These are phyloP conservation scores for Polypedilum vanderplanki DNA, from an alignment of 1,140 invertebrate genomes.

Conservation along the genomic window DNA sequence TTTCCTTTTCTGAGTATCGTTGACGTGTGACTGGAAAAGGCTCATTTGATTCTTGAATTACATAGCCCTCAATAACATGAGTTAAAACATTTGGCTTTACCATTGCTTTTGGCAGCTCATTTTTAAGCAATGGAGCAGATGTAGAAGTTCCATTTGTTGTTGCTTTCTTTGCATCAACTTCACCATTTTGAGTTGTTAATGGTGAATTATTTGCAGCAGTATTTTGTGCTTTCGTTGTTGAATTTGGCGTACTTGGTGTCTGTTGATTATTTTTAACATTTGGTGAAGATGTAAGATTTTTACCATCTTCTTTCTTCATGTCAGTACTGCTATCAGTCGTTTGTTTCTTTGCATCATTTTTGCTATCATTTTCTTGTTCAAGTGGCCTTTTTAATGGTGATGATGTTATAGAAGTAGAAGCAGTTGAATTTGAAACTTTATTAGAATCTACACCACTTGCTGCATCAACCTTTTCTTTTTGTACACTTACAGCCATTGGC, in stretches of 20 bases:
- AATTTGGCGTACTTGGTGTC: conserved; percentile 18
- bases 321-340: conserved; percentile 31
- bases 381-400: conserved; percentile 32
- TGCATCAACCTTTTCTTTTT: conserved; percentile 5
- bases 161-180: conserved; percentile 32
- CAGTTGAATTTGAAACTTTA: background rate
- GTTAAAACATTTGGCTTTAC: conserved; percentile 94
- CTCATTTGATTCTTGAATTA: conserved; percentile 88
- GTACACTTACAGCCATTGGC: background rate
- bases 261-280: conserved; percentile 5
- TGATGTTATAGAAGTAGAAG: conserved; percentile 29
- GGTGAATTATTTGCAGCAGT: conserved; percentile 30
- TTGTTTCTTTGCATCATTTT: conserved; percentile 34
- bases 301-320: background rate
- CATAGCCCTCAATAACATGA: conserved; percentile 94
- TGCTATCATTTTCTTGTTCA: conserved; percentile 30
- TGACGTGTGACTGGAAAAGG: conserved; percentile 77
- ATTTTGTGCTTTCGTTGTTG: conserved; percentile 21
- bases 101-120: conserved; percentile 80
- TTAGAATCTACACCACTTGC: background rate
- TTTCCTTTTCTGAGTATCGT: conserved; percentile 47
- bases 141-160: conserved; percentile 34
- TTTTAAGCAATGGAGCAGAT: conserved; percentile 48
- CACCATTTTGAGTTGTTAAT: conserved; percentile 32
- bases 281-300: background rate